A percentile compares a stretch with the other conserved stretches of the same genome.
Evolutionary conservation across 2,797 vertebrate species (phyloP).

Genomic region (Saxicola maurus): DNA sequence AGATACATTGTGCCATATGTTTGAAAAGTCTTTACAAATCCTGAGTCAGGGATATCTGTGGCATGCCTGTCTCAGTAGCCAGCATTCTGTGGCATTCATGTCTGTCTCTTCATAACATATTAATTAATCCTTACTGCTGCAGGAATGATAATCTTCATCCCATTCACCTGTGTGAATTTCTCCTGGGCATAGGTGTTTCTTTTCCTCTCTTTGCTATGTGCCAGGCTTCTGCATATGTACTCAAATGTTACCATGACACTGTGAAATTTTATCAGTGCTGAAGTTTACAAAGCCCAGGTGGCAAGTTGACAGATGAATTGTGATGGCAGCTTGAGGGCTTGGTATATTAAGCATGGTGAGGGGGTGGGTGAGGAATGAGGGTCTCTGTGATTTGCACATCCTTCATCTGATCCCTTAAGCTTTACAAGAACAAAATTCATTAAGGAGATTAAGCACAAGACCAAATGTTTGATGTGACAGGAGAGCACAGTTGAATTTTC

Average conservation of each 20-base stretch:
- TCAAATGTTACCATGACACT: background rate
- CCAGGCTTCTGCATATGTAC: background rate
- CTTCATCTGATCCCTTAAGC: conserved; percentile 19
- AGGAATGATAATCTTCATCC: background rate
- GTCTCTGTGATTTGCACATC: conserved; percentile 3
- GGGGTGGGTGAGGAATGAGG: background rate
- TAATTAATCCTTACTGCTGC: background rate
- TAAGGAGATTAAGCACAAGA: background rate
- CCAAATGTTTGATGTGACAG: background rate
- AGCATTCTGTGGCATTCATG: background rate
- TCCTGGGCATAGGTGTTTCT: background rate
- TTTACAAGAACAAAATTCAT: conserved; percentile 19
- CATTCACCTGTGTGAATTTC: background rate
- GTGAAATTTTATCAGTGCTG: background rate
- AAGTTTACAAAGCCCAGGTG: conserved; percentile 39
- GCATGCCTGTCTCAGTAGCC: background rate
- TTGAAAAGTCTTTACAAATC: background rate
- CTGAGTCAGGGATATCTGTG: background rate
- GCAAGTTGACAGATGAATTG: background rate
- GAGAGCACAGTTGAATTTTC: background rate
- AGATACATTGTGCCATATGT: background rate
- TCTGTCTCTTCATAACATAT: background rate
- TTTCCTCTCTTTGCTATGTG: background rate
- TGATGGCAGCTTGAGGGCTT: background rate
- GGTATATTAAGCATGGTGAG: conserved; percentile 5